Base-by-base conservation (phyloP, 2,888 invertebrate genomes). In the Xestia sexstrigata region DNA sequence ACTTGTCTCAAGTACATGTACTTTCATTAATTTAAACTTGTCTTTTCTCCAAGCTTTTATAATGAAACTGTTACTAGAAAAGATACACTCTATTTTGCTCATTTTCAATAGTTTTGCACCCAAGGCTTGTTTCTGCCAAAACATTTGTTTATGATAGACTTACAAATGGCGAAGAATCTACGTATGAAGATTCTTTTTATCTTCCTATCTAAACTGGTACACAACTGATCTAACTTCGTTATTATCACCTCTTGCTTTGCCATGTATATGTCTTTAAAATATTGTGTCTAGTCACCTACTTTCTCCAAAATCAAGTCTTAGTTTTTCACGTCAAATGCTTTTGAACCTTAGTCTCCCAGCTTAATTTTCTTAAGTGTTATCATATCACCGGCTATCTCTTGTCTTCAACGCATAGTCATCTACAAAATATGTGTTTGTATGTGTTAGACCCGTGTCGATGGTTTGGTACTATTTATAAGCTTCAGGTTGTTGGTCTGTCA, bases 401-500 rank as follows among this genome's bases (percentile, higher is more conserved):
- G 3, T 26, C 42, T 55, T 55, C 7, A 23, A 20, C n/a, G 39
- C 20, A 1, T 39, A 35, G 17, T 39, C 5, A 63, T 39, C 13
- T 15, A 23, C 30, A 30, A 55, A 65, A n/a, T 3, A 39, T 79
- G 79, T 76, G 83, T 78, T 58, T 70, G 83, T 82, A 65, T 80
- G 68, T 86, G 83, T 86, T 69, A 69, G 30, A 39, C 65, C 63
- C 70, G 78, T 84, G 82, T 76, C 78, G 70, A 83, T 85, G 86
- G 80, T 83, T 82, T 89, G 87, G 81, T 84, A 74, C 63, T 69
- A 82, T 58, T 67, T 70, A 71, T 83, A 73, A 79, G 87, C 87
- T 88, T 88, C 77, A 74, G 89, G 85, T 88, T 76, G 72, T 71
- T 82, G 79, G 81, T 85, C 70, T 78, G 82, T 80, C 85, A 71